phyloP scores from a whole-genome alignment of 2,888 invertebrate genomes.

The Erebia epiphron region DNA sequence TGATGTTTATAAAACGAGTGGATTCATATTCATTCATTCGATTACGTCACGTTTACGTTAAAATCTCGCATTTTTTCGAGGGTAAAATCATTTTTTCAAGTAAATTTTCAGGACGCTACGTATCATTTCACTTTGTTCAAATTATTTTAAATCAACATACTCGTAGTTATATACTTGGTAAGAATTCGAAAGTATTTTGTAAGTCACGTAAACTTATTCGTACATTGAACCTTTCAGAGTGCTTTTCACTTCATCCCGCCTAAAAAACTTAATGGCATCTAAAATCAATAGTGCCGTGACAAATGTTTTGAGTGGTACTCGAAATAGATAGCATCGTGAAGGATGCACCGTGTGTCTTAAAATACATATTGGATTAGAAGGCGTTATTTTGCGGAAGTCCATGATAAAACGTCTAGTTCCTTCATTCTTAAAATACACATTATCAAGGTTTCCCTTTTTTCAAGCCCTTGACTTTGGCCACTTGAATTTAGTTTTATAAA shows the following conservation, averaged over 20 bases:
- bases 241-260: not conserved
- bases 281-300: constrained; percentile 5
- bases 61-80: too few relatives aligned
- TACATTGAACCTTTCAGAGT: not conserved
- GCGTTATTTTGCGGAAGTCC: too few relatives aligned
- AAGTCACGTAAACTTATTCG: not conserved
- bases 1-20: too few relatives aligned
- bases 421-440: not conserved
- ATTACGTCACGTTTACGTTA: too few relatives aligned
- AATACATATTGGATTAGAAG: not conserved
- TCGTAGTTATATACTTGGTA: not conserved
- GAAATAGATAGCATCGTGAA: not conserved
- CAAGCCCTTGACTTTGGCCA: too few relatives aligned
- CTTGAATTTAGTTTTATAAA: too few relatives aligned
- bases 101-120: too few relatives aligned
- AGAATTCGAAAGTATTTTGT: not conserved
- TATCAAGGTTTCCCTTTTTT: too few relatives aligned
- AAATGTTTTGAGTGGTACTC: not conserved
- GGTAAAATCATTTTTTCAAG: too few relatives aligned
- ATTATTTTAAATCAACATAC: not conserved
- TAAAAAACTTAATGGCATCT: not conserved
- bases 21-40: too few relatives aligned
- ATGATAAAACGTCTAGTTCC: too few relatives aligned
- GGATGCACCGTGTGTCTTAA: not conserved
- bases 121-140: not conserved